phyloP scores from a whole-genome alignment of 2,113 vertebrate species.

The Catharus minimus region DNA sequence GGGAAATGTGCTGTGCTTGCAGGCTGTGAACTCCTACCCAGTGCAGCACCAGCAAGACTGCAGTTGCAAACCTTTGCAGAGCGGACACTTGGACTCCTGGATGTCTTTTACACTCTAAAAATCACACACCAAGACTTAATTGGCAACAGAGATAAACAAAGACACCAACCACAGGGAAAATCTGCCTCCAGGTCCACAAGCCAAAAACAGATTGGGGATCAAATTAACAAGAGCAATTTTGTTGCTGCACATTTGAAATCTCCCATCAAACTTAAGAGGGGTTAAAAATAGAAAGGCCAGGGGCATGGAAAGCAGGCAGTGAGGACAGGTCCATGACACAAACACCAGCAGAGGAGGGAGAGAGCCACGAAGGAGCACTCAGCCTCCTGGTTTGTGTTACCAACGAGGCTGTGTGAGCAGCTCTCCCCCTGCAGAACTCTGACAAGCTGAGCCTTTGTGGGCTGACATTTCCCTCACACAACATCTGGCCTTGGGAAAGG shows the following conservation, averaged over 20 bases:
- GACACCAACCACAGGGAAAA: not conserved
- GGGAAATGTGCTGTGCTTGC: not conserved
- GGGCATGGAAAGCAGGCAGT: not conserved
- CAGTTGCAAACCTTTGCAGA: not conserved
- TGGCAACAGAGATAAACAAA: not conserved
- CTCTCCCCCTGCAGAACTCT: not conserved
- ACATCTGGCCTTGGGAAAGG: slow-evolving; percentile 29
- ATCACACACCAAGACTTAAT: not conserved
- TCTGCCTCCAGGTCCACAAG: not conserved
- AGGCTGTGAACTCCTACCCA: not conserved
- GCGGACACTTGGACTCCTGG: accelerated
- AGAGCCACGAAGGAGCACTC: not conserved
- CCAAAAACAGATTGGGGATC: not conserved
- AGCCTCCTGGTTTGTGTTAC: slow-evolving; percentile 1
- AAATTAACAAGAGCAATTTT: not conserved
- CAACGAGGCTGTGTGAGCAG: not conserved
- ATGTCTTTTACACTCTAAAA: not conserved
- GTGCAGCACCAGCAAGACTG: not conserved
- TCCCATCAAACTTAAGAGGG: not conserved
- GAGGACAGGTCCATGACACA: not conserved
- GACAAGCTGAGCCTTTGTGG: slow-evolving; percentile 16
- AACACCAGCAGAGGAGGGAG: not conserved
- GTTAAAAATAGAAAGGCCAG: slow-evolving; percentile 25
- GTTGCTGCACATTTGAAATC: not conserved
- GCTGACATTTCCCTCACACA: slow-evolving; percentile 23